A percentile compares a stretch with the other conserved stretches of the same genome.
These are phyloP conservation scores for Epirrhoe alternata DNA, from an alignment of 2,888 invertebrate species.

Conservation along the genomic window DNA sequence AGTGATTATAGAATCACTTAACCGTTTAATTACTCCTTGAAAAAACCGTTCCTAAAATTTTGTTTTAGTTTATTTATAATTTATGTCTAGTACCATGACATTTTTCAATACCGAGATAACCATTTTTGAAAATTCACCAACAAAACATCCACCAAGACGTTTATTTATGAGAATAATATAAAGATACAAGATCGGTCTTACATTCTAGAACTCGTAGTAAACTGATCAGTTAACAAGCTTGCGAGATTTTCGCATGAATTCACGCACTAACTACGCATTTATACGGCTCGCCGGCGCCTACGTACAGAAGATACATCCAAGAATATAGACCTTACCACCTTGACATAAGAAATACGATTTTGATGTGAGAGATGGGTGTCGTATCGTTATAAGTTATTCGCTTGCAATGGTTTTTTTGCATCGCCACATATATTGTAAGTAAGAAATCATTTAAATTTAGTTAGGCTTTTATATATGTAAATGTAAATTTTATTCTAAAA, in stretches of 20 bases:
- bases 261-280: constrained; percentile 59
- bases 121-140: no score
- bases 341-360: constrained; percentile 12
- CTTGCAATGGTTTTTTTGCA: constrained; percentile 1
- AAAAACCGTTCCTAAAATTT: no score
- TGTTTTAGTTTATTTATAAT: no score
- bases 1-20: no score
- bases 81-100: no score
- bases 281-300: constrained; percentile 47
- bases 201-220: constrained; percentile 44
- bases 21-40: no score
- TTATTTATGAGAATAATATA: no score
- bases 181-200: not conserved
- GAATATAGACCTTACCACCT: constrained; percentile 27
- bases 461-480: not conserved
- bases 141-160: no score
- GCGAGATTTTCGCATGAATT: constrained; percentile 52
- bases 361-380: constrained; percentile 1
- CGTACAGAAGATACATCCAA: constrained; percentile 28
- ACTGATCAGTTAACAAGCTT: constrained; percentile 46
- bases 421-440: not conserved
- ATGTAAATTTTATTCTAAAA: not conserved
- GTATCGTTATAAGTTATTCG: constrained; percentile 20
- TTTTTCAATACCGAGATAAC: no score
- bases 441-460: not conserved